These are phyloP conservation scores for Melanotaenia trifasciata DNA, from an alignment of 2,797 vertebrate genomes.

Conservation along the genomic window DNA sequence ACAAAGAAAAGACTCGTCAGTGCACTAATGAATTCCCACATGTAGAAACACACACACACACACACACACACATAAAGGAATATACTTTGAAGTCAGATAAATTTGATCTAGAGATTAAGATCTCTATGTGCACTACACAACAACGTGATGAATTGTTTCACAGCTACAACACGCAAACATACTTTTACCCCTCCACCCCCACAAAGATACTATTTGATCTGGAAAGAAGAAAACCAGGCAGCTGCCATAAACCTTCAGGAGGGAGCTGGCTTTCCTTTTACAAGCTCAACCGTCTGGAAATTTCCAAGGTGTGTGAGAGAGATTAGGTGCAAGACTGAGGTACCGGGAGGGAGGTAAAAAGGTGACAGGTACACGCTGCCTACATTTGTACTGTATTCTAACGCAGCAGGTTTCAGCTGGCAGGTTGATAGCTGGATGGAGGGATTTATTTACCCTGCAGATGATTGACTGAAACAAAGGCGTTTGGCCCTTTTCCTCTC, in stretches of 20 bases:
- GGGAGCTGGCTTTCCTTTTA: slow-evolving; percentile 36
- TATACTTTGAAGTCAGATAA: slow-evolving; percentile 21
- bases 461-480: too few relatives aligned
- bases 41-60: slow-evolving; percentile 16
- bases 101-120: slow-evolving; percentile 37
- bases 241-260: slow-evolving; percentile 23
- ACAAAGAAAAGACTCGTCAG: slow-evolving; percentile 9
- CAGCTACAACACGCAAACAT: background rate
- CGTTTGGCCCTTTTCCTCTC: too few relatives aligned
- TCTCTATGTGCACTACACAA: background rate
- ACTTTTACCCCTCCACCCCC: background rate
- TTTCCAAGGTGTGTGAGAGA: background rate
- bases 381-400: too few relatives aligned
- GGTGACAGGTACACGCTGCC: background rate
- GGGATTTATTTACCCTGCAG: too few relatives aligned
- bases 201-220: slow-evolving; percentile 32
- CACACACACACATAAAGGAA: slow-evolving; percentile 5
- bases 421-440: too few relatives aligned
- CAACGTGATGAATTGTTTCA: background rate
- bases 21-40: slow-evolving; percentile 38
- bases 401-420: too few relatives aligned
- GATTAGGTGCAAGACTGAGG: background rate
- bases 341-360: background rate
- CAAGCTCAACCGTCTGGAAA: slow-evolving; percentile 26
- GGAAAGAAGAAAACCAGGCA: slow-evolving; percentile 12